Base-by-base conservation (phyloP, 1,140 invertebrate genomes). In the Lordiphosa stackelbergi region DNA sequence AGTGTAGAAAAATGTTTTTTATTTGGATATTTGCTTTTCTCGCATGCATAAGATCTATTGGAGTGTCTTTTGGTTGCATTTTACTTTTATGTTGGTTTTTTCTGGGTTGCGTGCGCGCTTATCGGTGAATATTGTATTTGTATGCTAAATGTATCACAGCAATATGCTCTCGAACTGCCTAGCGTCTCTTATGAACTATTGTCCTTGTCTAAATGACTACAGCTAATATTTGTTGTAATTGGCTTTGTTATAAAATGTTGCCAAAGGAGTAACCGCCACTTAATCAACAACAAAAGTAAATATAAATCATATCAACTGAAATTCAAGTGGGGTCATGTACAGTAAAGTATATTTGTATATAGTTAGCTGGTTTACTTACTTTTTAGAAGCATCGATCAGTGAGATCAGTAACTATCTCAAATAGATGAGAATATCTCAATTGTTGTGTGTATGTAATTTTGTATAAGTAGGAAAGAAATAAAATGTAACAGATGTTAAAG, bases 91-190 rank as follows among this genome's bases (percentile, higher is more conserved):
- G 36, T 11, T 31, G 24, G 19, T 47, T 34, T 56, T 49, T 43
- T 36, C 31, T 35, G 45, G 35, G 12, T 24, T 24, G 24, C 46
- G 53, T 52, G 59, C 59, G 49, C 60, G 66, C 52, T 70, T 60
- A 42, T 59, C 34, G 38, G 61, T 71, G 63, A 53, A 62, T n/a
- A n/a, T n/a, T n/a, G n/a, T n/a, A 71, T 61, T 63, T 81, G 66
- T 81, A 83, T 75, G 77, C 77, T 83, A 83, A 83, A 83, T 83
- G 68, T 83, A 83, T 83, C 77, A 83, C 77, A 83, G 77, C 77
- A 77, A 69, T 83, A 83, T 83, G 77, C 77, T 83, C 77, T 83
- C 66, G 77, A 83, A 83, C 72, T 83, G 64, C 72, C 72, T 83
- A 79, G 58, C 69, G 53, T 73, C 55, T 65, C 78, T 84, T 83